Evolutionary conservation across 2,113 vertebrate genomes (phyloP), one percentile per base, ranked within the genome.

Genomic region (Toxotes jaculatrix): DNA sequence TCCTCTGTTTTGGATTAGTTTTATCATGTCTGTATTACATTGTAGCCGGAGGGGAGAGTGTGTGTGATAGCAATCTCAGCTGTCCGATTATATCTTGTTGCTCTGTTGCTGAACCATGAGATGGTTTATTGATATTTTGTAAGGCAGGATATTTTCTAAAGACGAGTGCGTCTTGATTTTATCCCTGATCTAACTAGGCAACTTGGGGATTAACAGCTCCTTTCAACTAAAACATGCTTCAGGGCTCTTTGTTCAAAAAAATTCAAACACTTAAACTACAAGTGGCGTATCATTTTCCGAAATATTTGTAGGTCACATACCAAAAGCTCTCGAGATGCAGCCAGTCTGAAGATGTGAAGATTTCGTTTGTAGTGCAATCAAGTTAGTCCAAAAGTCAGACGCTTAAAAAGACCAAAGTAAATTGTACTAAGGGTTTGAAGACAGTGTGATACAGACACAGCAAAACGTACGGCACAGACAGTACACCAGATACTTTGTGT

Each of bases 111-210:
- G 68, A 92, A 85, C 86, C 90, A 84, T 76, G 61, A 89, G 87
- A 91, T 88, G 74, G 51, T 90, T 85, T 87, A 89, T 90, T 93
- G 90, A 93, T 93, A 93, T 91, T 84, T 91, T 82, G 77, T 87
- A 64, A 79, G 68, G 31, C 64, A 77, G 81, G 59, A 80, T 71
- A 82, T 92, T 78, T 90, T 87, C 60, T 66, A 34, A 80, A 86
- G 76, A 86, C 7, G 38, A 86, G 85, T 68, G 43, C n/a, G 43
- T 83, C 82, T 89, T 71, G 74, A 85, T 89, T 84, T 84, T 79
- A 87, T 91, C 87, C 83, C 85, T 74, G 79, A 89, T 87, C 66
- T 90, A 86, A 89, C 82, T 75, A 81, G 69, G 80, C 80, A 87
- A 77, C 82, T 82, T 80, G 82, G 80, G 90, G 87, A 92, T 92